These are phyloP conservation scores for Plagodis dolabraria DNA, from an alignment of 2,888 invertebrate species.

Conservation along the genomic window DNA sequence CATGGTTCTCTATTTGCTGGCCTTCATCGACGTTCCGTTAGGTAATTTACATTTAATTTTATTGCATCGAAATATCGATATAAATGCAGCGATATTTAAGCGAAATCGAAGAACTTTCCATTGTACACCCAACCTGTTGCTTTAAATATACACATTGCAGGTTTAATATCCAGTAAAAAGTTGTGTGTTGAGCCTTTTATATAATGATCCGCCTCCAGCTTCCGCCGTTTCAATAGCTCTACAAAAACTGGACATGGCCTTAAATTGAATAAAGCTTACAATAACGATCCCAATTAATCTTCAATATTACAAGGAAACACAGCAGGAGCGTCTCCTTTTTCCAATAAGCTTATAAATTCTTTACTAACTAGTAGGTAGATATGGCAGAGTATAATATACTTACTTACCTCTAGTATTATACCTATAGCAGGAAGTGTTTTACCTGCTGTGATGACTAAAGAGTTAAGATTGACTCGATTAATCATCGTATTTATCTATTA, in stretches of 20 bases:
- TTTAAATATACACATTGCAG: not conserved
- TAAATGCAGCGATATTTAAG: conserved; percentile 5
- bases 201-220: not conserved
- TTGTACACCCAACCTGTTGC: not conserved
- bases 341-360: too few species aligned
- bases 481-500: too few species aligned
- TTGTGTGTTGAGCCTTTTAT: not conserved
- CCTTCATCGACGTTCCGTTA: conserved; percentile 20
- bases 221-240: conserved; percentile 1
- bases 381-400: too few species aligned
- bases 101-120: conserved; percentile 11
- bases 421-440: too few species aligned
- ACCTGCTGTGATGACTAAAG: too few species aligned
- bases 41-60: conserved; percentile 22
- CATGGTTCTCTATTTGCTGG: conserved; percentile 31
- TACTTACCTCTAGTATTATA: too few species aligned
- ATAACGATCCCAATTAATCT: too few species aligned
- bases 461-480: too few species aligned
- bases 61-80: conserved; percentile 21
- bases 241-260: conserved; percentile 18
- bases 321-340: too few species aligned
- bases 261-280: not conserved
- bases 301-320: too few species aligned
- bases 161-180: not conserved
- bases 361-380: too few species aligned